A percentile compares a stretch with the other conserved stretches of the same genome.
These are phyloP conservation scores for Myopa tessellatipennis DNA, from an alignment of 2,888 invertebrate species.

Conservation along the genomic window DNA sequence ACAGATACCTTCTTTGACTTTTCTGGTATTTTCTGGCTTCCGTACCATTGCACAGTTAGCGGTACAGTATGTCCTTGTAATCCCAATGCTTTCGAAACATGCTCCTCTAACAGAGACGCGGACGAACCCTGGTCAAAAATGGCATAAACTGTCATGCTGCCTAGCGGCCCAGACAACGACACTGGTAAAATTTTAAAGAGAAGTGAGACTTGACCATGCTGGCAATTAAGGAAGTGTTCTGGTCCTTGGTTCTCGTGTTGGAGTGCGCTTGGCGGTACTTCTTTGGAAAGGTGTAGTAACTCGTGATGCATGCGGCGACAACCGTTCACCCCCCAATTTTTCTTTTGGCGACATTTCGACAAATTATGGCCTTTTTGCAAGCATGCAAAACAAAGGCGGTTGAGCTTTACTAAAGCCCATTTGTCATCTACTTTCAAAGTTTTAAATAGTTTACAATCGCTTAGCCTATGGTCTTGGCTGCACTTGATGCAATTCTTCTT, in stretches of 20 bases:
- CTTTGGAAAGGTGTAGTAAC: neutral
- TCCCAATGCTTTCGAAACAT: neutral
- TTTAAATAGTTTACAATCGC: slow-evolving; percentile 19
- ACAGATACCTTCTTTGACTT: neutral
- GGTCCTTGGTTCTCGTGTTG: neutral
- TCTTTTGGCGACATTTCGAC: neutral
- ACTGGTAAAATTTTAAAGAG: neutral
- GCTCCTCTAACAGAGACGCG: neutral
- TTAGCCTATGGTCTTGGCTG: neutral
- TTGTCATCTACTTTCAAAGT: slow-evolving; percentile 15
- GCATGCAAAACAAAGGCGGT: slow-evolving; percentile 17
- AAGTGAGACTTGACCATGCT: neutral
- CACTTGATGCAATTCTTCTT: neutral
- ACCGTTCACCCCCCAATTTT: neutral
- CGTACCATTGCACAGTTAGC: slow-evolving; percentile 19
- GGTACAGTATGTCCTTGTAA: neutral
- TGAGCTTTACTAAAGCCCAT: slow-evolving; percentile 28
- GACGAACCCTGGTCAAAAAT: slow-evolving; percentile 23
- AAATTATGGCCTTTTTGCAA: neutral
- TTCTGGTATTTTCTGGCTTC: neutral
- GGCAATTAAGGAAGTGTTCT: neutral
- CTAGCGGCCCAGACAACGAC: slow-evolving; percentile 2
- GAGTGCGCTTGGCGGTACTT: neutral
- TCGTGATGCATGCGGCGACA: neutral
- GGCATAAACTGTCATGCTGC: neutral